A percentile compares a stretch with the other conserved stretches of the same genome.
Evolutionary conservation across 2,797 vertebrate genomes (phyloP).

Genomic region (Gallinago solitaria): DNA sequence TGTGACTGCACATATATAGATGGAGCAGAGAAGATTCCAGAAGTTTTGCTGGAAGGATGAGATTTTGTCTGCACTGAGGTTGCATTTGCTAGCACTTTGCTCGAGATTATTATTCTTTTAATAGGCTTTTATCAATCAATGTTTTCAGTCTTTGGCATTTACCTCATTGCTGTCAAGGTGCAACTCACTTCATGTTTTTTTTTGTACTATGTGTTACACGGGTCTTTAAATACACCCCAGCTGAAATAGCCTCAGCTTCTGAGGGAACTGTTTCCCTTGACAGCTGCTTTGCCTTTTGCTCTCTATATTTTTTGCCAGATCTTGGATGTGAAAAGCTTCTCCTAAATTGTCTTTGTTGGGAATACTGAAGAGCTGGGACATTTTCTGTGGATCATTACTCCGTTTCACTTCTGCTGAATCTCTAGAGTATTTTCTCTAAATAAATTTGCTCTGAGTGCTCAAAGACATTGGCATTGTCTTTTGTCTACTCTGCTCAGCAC

Average conservation of each 20-base stretch:
- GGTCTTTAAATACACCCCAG: background rate
- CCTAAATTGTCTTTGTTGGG: background rate
- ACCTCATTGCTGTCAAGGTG: background rate
- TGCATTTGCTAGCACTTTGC: background rate
- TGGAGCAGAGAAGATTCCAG: background rate
- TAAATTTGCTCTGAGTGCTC: background rate
- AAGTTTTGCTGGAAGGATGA: background rate
- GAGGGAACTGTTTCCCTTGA: background rate
- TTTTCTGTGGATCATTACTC: background rate
- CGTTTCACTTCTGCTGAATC: background rate
- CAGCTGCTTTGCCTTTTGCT: background rate
- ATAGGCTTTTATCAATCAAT: background rate
- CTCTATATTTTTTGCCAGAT: background rate
- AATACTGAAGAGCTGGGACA: background rate
- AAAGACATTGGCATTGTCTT: background rate
- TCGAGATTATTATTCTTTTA: background rate
- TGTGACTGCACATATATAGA: background rate
- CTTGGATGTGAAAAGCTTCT: background rate
- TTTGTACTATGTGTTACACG: background rate
- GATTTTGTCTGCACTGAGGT: background rate
- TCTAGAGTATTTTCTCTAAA: background rate
- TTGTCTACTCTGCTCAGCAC: background rate
- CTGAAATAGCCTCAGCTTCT: background rate
- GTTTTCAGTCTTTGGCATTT: background rate
- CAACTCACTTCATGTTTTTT: background rate